A percentile compares a stretch with the other conserved stretches of the same genome.
phyloP scores from a whole-genome alignment of 2,797 vertebrate species.

The Acipenser oxyrinchus region DNA sequence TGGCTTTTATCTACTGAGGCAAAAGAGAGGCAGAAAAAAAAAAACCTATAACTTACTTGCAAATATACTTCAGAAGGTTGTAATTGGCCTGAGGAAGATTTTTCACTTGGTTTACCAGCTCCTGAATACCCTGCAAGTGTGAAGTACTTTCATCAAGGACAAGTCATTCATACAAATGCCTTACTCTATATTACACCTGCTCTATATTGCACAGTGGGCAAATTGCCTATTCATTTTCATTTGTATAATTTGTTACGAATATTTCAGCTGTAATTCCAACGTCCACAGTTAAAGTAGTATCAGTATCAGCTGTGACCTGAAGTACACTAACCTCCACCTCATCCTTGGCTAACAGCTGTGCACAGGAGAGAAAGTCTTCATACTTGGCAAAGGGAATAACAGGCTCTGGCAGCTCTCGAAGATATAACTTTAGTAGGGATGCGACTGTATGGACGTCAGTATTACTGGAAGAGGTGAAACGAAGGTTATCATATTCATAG shows the following conservation, averaged over 20 bases:
- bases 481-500: conserved; percentile 2
- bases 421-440: conserved; percentile 91
- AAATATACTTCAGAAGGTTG: conserved; percentile 90
- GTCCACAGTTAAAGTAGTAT: no score
- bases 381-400: conserved; percentile 92
- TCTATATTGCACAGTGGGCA: no score
- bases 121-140: conserved; percentile 69
- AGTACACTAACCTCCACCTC: conserved; percentile 73
- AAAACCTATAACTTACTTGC: conserved; percentile 68
- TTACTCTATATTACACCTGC: no score
- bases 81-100: conserved; percentile 88
- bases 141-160: background rate
- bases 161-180: background rate
- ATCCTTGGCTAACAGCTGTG: conserved; percentile 86
- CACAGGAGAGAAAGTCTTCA: conserved; percentile 87
- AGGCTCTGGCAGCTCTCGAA: conserved; percentile 89
- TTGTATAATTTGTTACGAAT: no score
- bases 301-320: no score
- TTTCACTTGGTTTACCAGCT: conserved; percentile 81
- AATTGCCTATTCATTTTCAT: no score
- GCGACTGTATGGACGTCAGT: conserved; percentile 96
- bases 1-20: conserved; percentile 21
- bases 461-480: conserved; percentile 58
- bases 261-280: no score
- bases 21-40: conserved; percentile 16